phyloP scores from a whole-genome alignment of 2,113 vertebrate species.

The Ardeotis arabs region DNA sequence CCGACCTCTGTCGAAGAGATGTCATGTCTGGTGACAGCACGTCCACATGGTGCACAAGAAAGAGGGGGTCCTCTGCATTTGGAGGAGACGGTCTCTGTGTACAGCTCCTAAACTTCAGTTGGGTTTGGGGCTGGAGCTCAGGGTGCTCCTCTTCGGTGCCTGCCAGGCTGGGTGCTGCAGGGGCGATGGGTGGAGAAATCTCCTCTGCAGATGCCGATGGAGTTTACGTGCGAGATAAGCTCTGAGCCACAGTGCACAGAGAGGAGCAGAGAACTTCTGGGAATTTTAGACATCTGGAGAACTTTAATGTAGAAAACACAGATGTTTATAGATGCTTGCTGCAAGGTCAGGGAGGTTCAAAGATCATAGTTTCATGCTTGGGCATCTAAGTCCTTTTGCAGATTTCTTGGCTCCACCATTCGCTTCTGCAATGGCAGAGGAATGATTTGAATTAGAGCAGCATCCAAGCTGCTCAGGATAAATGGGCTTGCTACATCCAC shows the following conservation, averaged over 20 bases:
- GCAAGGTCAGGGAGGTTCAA: background rate
- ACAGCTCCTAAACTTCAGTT: background rate
- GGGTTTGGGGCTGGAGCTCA: background rate
- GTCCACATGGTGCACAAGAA: background rate
- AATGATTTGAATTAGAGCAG: background rate
- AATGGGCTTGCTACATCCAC: background rate
- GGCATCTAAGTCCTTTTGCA: slow-evolving; percentile 10
- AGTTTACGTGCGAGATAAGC: background rate
- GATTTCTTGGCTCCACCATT: slow-evolving; percentile 13
- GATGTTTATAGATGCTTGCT: slow-evolving; percentile 22
- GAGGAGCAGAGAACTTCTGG: background rate
- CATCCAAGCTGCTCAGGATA: background rate
- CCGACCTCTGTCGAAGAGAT: rapidly evolving
- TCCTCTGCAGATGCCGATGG: background rate
- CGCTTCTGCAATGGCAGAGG: background rate
- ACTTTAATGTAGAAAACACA: slow-evolving; percentile 28
- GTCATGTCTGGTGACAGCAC: rapidly evolving
- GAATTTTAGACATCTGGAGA: slow-evolving; percentile 37
- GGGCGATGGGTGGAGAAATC: background rate
- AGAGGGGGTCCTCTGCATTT: rapidly evolving
- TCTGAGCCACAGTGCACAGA: background rate
- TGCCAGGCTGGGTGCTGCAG: background rate
- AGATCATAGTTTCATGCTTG: background rate
- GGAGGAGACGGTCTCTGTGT: background rate
- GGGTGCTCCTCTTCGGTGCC: background rate